phyloP scores from a whole-genome alignment of 2,888 invertebrate genomes.

The Galerucella pusilla region DNA sequence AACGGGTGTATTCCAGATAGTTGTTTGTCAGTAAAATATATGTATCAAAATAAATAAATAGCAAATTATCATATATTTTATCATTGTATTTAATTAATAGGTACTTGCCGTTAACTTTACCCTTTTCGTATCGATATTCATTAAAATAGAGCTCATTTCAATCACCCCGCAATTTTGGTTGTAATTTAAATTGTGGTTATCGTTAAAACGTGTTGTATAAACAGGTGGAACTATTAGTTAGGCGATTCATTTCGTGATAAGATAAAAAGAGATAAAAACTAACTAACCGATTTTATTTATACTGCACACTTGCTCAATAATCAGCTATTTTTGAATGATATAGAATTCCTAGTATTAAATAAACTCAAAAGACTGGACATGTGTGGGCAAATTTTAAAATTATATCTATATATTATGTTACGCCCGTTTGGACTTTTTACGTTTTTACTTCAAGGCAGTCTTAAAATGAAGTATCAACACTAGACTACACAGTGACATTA shows the following conservation, averaged over 20 bases:
- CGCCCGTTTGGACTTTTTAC: too few species aligned
- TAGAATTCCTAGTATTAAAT: too few species aligned
- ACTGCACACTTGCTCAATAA: not conserved
- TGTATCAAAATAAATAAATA: too few species aligned
- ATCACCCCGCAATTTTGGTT: not conserved
- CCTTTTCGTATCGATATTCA: not conserved
- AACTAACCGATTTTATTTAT: not conserved
- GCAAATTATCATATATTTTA: not conserved
- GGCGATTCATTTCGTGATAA: conserved; percentile 7
- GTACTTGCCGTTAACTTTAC: conserved; percentile 18
- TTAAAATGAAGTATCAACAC: too few species aligned
- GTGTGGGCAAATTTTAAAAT: too few species aligned
- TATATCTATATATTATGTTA: too few species aligned
- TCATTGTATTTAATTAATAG: not conserved
- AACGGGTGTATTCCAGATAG: too few species aligned
- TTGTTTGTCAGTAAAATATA: too few species aligned
- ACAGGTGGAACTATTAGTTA: conserved; percentile 9
- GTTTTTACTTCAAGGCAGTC: too few species aligned
- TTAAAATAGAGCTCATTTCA: not conserved
- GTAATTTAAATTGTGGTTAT: not conserved
- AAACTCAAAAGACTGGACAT: too few species aligned
- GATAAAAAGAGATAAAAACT: conserved; percentile 18
- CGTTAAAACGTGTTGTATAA: not conserved
- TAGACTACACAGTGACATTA: too few species aligned
- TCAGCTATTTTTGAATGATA: too few species aligned